phyloP scores from a whole-genome alignment of 2,113 vertebrate genomes.

The Sinocyclocheilus maitianheensis region DNA sequence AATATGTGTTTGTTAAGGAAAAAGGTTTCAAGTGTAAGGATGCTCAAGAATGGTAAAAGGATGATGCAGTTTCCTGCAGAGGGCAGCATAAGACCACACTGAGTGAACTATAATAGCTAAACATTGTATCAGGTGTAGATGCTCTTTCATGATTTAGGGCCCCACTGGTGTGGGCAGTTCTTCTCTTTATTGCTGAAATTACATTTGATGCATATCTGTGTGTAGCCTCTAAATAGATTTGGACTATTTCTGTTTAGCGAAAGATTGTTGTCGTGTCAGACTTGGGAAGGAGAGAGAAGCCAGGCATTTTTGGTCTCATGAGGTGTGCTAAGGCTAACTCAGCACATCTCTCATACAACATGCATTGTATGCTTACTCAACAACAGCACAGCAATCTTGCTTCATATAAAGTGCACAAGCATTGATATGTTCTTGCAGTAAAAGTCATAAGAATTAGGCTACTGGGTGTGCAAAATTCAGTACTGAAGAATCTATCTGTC shows the following conservation, averaged over 20 bases:
- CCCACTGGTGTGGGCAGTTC: background rate
- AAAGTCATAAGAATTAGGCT: background rate
- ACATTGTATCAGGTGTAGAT: background rate
- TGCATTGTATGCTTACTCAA: background rate
- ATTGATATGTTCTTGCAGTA: background rate
- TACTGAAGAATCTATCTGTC: background rate
- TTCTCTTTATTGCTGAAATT: background rate
- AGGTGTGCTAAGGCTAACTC: background rate
- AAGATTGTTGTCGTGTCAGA: background rate
- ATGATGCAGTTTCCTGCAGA: slow-evolving; percentile 14
- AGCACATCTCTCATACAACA: background rate
- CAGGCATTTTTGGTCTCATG: background rate
- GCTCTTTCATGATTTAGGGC: background rate
- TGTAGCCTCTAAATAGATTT: background rate
- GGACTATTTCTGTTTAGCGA: background rate
- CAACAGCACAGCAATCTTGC: background rate
- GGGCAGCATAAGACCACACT: slow-evolving; percentile 24
- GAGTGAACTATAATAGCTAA: background rate
- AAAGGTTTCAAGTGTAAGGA: background rate
- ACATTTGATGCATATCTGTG: background rate
- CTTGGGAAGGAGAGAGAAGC: background rate
- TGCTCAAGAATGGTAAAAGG: background rate
- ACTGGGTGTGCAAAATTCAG: background rate
- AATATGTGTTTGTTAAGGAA: background rate
- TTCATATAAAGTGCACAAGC: background rate